A percentile compares a stretch with the other conserved stretches of the same genome.
Conservation (phyloP, 2,888 invertebrate genomes). For the Apomyelois bistriatella region DNA sequence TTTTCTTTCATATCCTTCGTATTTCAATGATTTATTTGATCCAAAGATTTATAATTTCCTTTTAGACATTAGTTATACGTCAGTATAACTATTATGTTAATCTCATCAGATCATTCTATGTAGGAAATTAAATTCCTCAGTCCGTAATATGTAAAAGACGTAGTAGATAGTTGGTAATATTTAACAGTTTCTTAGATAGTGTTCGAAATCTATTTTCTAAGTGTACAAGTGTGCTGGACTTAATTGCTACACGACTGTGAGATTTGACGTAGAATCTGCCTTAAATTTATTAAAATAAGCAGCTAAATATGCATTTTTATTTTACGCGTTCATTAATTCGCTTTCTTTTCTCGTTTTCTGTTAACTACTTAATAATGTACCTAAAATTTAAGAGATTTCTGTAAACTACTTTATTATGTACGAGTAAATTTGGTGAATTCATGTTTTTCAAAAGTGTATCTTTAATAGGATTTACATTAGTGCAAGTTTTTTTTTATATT, state of each 20-base stretch:
- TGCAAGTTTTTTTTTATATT: too few species aligned
- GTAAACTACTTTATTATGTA: too few species aligned
- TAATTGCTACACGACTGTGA: constrained; percentile 29
- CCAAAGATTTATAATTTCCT: constrained; percentile 48
- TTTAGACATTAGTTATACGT: constrained; percentile 32
- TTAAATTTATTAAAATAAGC: not conserved
- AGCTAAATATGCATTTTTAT: too few species aligned
- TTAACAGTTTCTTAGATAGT: constrained; percentile 39
- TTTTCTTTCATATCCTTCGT: constrained; percentile 19
- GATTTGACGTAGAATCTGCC: not conserved
- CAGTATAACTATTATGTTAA: constrained; percentile 29
- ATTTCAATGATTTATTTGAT: constrained; percentile 38
- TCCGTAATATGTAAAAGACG: constrained; percentile 29
- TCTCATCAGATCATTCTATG: constrained; percentile 12
- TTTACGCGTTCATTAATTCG: not conserved
- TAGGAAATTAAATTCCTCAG: constrained; percentile 15
- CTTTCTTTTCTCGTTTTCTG: not conserved
- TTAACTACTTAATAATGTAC: too few species aligned
- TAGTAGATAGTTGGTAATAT: constrained; percentile 33
- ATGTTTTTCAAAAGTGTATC: too few species aligned
- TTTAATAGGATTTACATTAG: too few species aligned
- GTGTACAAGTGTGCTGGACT: constrained; percentile 39
- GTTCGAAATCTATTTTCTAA: constrained; percentile 40
- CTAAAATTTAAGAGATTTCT: too few species aligned
- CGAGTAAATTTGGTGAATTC: too few species aligned